A percentile compares a stretch with the other conserved stretches of the same genome.
phyloP scores from a whole-genome alignment of 2,888 invertebrate species.

The Panzeria rudis region DNA sequence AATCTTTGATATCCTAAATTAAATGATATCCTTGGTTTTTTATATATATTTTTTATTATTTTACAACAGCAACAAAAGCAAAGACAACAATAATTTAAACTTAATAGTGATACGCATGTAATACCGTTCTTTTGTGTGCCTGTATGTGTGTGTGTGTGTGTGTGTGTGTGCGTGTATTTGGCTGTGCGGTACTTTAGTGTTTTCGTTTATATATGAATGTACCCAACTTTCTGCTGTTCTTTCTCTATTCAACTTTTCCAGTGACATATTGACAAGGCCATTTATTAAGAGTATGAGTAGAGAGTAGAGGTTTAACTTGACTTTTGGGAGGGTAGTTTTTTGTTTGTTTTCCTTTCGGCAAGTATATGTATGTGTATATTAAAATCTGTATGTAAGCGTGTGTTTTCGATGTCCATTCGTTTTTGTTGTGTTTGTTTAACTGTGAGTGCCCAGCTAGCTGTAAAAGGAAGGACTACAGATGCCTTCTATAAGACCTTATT shows the following conservation, averaged over 20 bases:
- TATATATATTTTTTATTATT: background rate
- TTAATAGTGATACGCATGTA: slow-evolving; percentile 33
- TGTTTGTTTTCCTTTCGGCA: slow-evolving; percentile 22
- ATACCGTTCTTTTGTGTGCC: background rate
- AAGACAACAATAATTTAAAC: slow-evolving; percentile 30
- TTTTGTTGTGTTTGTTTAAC: background rate
- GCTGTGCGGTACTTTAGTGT: background rate
- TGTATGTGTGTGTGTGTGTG: background rate
- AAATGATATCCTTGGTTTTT: slow-evolving; percentile 39
- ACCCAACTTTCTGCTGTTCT: slow-evolving; percentile 43
- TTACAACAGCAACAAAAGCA: slow-evolving; percentile 19
- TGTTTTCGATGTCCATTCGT: too few species aligned
- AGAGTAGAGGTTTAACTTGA: slow-evolving; percentile 37
- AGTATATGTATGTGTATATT: background rate
- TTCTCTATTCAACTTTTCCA: slow-evolving; percentile 54
- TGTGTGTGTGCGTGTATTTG: background rate
- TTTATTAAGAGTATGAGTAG: slow-evolving; percentile 29
- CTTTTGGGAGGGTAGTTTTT: slow-evolving; percentile 44
- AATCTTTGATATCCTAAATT: background rate
- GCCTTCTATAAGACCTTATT: too few species aligned
- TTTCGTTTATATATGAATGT: background rate
- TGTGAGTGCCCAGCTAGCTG: too few species aligned
- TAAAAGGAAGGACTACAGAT: too few species aligned
- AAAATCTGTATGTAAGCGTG: background rate
- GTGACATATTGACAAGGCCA: slow-evolving; percentile 71